Base-by-base conservation (phyloP, 37 sponge, comb jelly and placozoan species). In the Mnemiopsis leidyi region DNA sequence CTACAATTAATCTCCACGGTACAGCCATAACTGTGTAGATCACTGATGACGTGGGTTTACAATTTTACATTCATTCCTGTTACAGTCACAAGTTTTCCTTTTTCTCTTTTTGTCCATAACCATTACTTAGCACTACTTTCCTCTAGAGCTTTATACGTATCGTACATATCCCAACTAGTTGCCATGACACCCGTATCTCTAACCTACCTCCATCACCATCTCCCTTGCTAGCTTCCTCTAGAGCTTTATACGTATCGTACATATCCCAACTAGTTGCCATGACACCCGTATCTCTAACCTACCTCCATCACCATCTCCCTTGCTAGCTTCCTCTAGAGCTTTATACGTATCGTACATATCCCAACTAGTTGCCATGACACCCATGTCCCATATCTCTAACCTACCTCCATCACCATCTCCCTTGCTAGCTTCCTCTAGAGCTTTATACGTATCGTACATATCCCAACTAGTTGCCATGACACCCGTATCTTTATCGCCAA, bases 321-420 rank as follows among this genome's bases (percentile, higher is more conserved):
- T 68, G 35, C 93, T 61, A n/a, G 94, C 68, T 23, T 93, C 82
- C 69, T 93, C 61, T 23, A 94, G 31, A 0, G 85, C 94, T 39
- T 95, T 75, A 69, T 94, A 96, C 38, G 95, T 96, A 40, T 97
- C 97, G 93, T 97, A 95, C 95, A 97, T 98, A 93, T 98, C 99
- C 96, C 96, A 97, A 38, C 93, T 92, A 28, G 96, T 95, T 7
- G 96, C 96, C 95, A 69, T 93, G 30, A 94, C 94, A 9, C 96
- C 98, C 48, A 76, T 68, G 25, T 94, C 94, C 61, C 36, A 33
- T 0, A 32, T 33, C 61, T 40, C 23, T n/a, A n/a, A n/a, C n/a
- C n/a, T n/a, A 85, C 90, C 90, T 16, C 16, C 90, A n/a, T 85
- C 90, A 0, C 90, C 90, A 28, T 36, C 9, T 16, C n/a, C 93